Percentiles rank a stretch among this genome's conserved stretches.
These are phyloP conservation scores for Dicaeum eximium DNA, from an alignment of 2,113 vertebrate species.

Conservation along the genomic window DNA sequence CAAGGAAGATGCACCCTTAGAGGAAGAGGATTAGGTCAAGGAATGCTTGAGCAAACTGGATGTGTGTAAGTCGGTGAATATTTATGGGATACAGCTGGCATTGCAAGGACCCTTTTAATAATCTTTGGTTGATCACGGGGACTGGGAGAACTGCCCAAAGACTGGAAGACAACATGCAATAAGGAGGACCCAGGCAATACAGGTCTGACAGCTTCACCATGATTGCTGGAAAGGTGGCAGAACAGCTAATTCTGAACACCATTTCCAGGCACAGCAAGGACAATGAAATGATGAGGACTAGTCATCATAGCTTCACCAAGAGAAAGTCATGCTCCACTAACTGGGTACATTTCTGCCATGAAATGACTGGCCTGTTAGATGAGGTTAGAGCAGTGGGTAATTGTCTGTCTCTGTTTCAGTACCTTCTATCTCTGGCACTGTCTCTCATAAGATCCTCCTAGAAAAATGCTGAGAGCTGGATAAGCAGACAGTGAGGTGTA, in stretches of 20 bases:
- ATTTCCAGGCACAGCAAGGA: background rate
- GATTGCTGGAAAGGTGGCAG: background rate
- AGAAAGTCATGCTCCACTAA: background rate
- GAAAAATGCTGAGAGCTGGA: background rate
- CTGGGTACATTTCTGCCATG: background rate
- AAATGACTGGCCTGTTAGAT: background rate
- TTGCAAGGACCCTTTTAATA: background rate
- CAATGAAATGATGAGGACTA: background rate
- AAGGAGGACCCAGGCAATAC: background rate
- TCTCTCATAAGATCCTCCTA: background rate
- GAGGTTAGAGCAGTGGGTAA: background rate
- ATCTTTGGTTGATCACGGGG: rapidly evolving
- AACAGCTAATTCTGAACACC: background rate
- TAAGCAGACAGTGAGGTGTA: background rate
- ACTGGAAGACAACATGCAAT: background rate
- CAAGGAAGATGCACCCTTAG: background rate
- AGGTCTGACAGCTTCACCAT: background rate
- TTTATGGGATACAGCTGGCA: background rate
- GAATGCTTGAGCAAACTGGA: background rate
- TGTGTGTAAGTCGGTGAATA: background rate
- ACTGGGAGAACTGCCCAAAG: background rate
- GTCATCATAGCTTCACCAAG: background rate
- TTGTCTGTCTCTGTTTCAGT: background rate
- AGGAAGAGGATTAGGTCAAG: background rate
- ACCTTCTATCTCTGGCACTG: background rate